Conservation (phyloP, 1,140 invertebrate genomes). For the Cyclina sinensis region DNA sequence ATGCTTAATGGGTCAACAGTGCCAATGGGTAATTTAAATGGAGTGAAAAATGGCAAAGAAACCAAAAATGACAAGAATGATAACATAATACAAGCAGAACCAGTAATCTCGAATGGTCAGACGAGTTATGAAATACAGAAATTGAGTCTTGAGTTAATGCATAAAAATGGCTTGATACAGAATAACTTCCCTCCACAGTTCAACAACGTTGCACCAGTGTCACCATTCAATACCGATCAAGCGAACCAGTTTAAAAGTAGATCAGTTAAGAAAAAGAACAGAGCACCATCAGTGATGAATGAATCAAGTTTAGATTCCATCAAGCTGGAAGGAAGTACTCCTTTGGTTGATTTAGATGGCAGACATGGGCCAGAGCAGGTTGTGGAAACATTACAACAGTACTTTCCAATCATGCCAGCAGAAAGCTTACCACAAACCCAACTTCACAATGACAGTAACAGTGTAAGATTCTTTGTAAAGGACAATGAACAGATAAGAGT, state of each 20-base stretch:
- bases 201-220: neutral
- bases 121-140: neutral
- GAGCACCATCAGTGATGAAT: neutral
- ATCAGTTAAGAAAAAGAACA: neutral
- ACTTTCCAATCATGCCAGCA: neutral
- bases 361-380: conserved; percentile 8
- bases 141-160: conserved; percentile 15
- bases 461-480: conserved; percentile 42
- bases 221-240: neutral
- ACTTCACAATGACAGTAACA: neutral
- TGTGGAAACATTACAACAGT: neutral
- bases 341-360: neutral
- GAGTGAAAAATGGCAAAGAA: neutral
- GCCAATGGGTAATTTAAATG: neutral
- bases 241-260: neutral
- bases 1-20: conserved; percentile 24
- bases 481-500: conserved; percentile 54
- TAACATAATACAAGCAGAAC: conserved; percentile 32
- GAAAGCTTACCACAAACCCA: neutral
- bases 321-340: conserved; percentile 11
- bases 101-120: neutral
- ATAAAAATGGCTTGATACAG: conserved; percentile 13
- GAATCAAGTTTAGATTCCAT: conserved; percentile 14
- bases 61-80: conserved; percentile 52
- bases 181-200: neutral